These are phyloP conservation scores for Dryocosmus kuriphilus DNA, from an alignment of 2,888 invertebrate genomes.

Conservation along the genomic window DNA sequence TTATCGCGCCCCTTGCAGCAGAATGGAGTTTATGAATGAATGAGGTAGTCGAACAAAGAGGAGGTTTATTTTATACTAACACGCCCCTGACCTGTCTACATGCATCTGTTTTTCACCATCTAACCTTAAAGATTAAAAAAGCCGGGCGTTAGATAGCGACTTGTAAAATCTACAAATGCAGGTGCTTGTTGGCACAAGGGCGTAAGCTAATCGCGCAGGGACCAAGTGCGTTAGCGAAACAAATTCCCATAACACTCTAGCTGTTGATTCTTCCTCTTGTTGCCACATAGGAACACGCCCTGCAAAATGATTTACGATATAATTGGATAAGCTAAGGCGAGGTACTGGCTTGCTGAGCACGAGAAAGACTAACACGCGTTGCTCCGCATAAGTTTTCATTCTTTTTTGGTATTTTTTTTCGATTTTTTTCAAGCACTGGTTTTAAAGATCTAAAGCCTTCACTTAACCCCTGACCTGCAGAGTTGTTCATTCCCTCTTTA, in stretches of 20 bases:
- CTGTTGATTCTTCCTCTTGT: conserved; percentile 56
- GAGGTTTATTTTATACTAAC: conserved; percentile 37
- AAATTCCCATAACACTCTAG: conserved; percentile 55
- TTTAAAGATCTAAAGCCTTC: conserved; percentile 11
- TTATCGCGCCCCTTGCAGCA: conserved; percentile 6
- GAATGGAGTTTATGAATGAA: conserved; percentile 15
- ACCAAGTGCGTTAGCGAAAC: conserved; percentile 42
- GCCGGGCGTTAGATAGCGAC: conserved; percentile 15
- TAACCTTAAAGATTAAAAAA: conserved; percentile 34
- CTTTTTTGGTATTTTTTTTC: background rate
- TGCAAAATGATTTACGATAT: conserved; percentile 60
- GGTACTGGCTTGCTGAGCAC: background rate
- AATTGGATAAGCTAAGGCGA: conserved; percentile 58
- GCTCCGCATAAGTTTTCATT: background rate
- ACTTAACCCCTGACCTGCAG: conserved; percentile 1
- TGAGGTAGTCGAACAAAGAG: conserved; percentile 1
- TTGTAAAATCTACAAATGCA: conserved; percentile 27
- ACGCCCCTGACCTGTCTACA: conserved; percentile 29
- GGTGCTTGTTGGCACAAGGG: conserved; percentile 17
- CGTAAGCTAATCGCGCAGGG: conserved; percentile 42
- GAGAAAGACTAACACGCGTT: conserved; percentile 1
- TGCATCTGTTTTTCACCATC: conserved; percentile 5
- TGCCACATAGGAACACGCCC: conserved; percentile 51
- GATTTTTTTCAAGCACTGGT: background rate
- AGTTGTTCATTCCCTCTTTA: background rate